Conservation (phyloP, 2,113 vertebrate species). For the Oryzias curvinotus region DNA sequence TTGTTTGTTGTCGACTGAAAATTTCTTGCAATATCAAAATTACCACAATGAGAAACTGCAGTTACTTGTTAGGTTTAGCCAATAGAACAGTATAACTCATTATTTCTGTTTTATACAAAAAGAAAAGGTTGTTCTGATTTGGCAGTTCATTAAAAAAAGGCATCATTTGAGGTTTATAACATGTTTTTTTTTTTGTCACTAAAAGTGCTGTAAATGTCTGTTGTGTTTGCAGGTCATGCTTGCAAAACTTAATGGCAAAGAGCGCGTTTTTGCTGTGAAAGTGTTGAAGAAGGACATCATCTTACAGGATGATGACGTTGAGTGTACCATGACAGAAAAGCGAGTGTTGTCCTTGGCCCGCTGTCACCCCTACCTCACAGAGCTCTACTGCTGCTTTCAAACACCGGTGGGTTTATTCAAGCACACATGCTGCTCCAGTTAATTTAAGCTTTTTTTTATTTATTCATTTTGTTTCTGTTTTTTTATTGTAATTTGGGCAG, state of each 20-base stretch:
- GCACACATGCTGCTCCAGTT: neutral
- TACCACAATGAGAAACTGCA: too few relatives aligned
- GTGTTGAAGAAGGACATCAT: constrained; percentile 98
- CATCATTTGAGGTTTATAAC: too few relatives aligned
- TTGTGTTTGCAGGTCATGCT: constrained; percentile 89
- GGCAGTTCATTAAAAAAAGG: too few relatives aligned
- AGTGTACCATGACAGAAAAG: constrained; percentile 97
- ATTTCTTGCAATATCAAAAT: too few relatives aligned
- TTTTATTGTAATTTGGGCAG: neutral
- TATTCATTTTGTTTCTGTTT: neutral
- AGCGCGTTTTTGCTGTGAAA: constrained; percentile 91
- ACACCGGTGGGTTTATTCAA: constrained; percentile 80
- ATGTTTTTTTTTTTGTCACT: neutral
- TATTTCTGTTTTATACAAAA: too few relatives aligned
- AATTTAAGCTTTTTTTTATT: neutral
- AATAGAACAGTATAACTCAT: too few relatives aligned
- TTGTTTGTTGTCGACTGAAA: too few relatives aligned
- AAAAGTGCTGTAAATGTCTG: neutral
- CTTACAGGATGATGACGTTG: constrained; percentile 95
- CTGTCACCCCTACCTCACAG: constrained; percentile 95
- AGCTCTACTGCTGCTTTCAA: constrained; percentile 98
- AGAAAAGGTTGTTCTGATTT: too few relatives aligned
- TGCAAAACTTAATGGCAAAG: constrained; percentile 82
- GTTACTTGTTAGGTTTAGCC: too few relatives aligned
- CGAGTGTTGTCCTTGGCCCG: constrained; percentile 89